Conservation (phyloP, 2,113 vertebrate species). For the Lagenorhynchus albirostris region DNA sequence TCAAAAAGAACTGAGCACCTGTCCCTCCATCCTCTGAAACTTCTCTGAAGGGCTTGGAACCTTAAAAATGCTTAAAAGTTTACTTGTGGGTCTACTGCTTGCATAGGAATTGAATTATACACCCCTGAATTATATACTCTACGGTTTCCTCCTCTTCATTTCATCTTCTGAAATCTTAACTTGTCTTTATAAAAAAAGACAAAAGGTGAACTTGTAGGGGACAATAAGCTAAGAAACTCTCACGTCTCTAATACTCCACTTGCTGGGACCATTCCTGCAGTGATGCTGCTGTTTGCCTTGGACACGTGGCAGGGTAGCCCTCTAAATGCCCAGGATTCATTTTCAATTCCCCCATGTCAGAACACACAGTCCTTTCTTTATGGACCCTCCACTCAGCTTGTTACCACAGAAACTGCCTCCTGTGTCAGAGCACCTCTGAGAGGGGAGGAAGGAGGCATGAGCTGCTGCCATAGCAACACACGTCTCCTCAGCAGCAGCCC, state of each 20-base stretch:
- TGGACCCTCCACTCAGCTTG: conserved; percentile 37
- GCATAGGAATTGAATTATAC: not conserved
- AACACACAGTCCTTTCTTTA: conserved; percentile 55
- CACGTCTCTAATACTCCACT: not conserved
- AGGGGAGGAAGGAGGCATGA: conserved; percentile 39
- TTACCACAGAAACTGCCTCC: conserved; percentile 69
- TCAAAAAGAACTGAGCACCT: not conserved
- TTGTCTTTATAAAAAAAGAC: not conserved
- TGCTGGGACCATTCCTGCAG: not conserved
- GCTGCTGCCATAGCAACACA: conserved; percentile 67
- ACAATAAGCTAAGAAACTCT: not conserved
- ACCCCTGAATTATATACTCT: not conserved
- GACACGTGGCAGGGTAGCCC: not conserved
- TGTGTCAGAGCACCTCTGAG: conserved; percentile 61
- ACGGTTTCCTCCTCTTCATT: not conserved
- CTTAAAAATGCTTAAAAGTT: conserved; percentile 13
- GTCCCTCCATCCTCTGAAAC: not conserved
- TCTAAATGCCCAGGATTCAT: conserved; percentile 4
- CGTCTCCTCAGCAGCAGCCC: conserved; percentile 28
- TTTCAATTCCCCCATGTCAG: conserved; percentile 40
- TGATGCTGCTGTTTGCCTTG: not conserved
- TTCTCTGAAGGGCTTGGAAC: not conserved
- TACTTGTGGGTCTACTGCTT: not conserved
- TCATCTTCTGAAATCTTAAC: conserved; percentile 44
- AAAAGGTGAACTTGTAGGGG: not conserved